A percentile compares a stretch with the other conserved stretches of the same genome.
phyloP scores from a whole-genome alignment of 2,888 invertebrate genomes.

The Cybosia mesomella region DNA sequence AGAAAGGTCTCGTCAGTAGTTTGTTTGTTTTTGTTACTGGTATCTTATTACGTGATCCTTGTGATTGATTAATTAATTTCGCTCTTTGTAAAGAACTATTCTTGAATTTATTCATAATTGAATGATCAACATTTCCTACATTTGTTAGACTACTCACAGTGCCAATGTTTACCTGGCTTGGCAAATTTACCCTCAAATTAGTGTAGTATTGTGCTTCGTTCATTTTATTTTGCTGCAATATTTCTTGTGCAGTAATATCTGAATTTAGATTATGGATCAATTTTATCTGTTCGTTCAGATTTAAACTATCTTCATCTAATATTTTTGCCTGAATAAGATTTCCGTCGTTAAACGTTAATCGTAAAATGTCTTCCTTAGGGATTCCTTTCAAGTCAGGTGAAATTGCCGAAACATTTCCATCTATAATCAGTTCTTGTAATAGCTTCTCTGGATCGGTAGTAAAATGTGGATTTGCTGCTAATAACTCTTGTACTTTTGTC shows the following conservation, averaged over 20 bases:
- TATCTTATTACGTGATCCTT: neutral
- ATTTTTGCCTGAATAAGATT: conserved; percentile 67
- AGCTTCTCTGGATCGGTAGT: conserved; percentile 56
- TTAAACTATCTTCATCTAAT: conserved; percentile 47
- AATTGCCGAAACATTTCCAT: conserved; percentile 60
- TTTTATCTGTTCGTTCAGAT: conserved; percentile 50
- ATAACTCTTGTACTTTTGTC: conserved; percentile 51
- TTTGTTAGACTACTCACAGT: neutral
- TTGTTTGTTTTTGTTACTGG: neutral
- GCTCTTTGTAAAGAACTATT: neutral
- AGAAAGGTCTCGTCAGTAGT: neutral
- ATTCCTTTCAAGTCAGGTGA: conserved; percentile 61
- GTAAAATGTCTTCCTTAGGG: conserved; percentile 60
- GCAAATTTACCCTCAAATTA: neutral
- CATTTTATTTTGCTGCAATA: conserved; percentile 33
- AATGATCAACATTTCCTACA: neutral
- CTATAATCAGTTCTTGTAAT: conserved; percentile 59
- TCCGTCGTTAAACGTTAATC: conserved; percentile 59
- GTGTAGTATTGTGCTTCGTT: conserved; percentile 35
- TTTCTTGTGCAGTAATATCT: conserved; percentile 50
- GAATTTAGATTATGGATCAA: conserved; percentile 48
- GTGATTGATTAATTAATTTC: neutral
- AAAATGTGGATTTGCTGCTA: conserved; percentile 55
- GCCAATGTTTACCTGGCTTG: neutral
- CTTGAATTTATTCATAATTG: neutral